Conservation (phyloP, 2,888 invertebrate genomes). For the Drosophila colorata region DNA sequence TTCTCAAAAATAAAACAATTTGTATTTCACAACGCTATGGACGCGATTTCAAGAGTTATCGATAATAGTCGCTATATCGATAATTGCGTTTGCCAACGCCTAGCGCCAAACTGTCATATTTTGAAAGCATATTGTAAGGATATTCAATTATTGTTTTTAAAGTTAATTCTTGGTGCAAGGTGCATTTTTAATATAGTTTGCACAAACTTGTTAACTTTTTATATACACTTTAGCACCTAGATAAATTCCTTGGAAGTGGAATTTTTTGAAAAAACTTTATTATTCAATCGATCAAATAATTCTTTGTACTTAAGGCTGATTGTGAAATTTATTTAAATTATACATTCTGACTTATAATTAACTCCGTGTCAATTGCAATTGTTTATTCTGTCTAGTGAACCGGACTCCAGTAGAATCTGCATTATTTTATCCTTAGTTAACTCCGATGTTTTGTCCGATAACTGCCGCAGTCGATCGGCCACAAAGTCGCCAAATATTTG, state of each 20-base stretch:
- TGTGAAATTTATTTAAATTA: slow-evolving; percentile 48
- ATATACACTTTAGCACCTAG: neutral
- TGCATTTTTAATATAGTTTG: neutral
- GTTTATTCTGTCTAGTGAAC: slow-evolving; percentile 47
- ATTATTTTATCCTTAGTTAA: slow-evolving; percentile 68
- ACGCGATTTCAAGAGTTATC: slow-evolving; percentile 23
- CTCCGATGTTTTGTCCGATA: slow-evolving; percentile 53
- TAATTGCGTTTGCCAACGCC: neutral
- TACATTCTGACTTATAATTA: slow-evolving; percentile 17
- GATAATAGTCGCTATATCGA: slow-evolving; percentile 23
- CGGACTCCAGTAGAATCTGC: slow-evolving; percentile 58
- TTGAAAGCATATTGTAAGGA: neutral
- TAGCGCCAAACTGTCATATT: slow-evolving; percentile 5
- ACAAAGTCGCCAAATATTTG: slow-evolving; percentile 69
- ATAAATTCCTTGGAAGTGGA: neutral
- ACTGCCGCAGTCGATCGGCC: slow-evolving; percentile 57
- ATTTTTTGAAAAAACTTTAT: neutral
- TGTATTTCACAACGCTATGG: slow-evolving; percentile 45
- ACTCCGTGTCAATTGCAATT: slow-evolving; percentile 23
- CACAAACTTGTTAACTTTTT: neutral
- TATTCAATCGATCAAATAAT: slow-evolving; percentile 25
- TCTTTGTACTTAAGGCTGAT: slow-evolving; percentile 59
- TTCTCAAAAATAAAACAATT: neutral
- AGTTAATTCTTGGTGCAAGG: too few species aligned
- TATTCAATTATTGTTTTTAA: too few species aligned